Base-by-base conservation (phyloP, 64 coral and sea anemone genomes). In the Porites lutea region DNA sequence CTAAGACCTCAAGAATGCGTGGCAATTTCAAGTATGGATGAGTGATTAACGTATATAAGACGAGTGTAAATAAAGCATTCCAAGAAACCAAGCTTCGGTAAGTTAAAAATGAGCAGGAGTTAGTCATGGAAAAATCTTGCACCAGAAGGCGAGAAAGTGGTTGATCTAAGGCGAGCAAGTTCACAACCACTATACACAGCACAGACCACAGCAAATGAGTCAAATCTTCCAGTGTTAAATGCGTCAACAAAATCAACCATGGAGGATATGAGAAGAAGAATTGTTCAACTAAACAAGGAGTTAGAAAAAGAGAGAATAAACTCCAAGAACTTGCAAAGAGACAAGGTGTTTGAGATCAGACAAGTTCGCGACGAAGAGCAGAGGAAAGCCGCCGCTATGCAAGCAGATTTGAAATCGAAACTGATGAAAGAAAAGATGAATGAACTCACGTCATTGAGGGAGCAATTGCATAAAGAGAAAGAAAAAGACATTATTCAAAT, bases 391-490 rank as follows among this genome's bases (percentile, higher is more conserved):
- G 22, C 76, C 1, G 75, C 79, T 23, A 79, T 93, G 83, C 87
- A 90, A 43, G 87, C 93, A 19, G 96, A 98, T 73, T 68, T 98
- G 67, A 93, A 72, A n/a, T 82, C 90, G 43, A 95, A 95, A 93
- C 79, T 98, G 58, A 88, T 95, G 82, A 95, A 92, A 16, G 96
- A 98, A 66, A 98, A 95, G 84, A 49, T 79, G 10, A 95, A 93
- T 64, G 96, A 98, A 48, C 44, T 98, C 2, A 87, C 82, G 18
- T 91, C 93, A 6, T 71, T 93, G 37, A 98, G 66, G 75, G 96
- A 98, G 74, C 93, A 95, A 16, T 14, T 99, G 10, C 90, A 79
- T 82, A 99, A 93, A 19, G 97, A 99, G 22, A 99, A 99, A 71
- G 97, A 99, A 82, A 96, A 92, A 58, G 97, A 99, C 71, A 92